Conservation (phyloP, 2,888 invertebrate species). For the Nudaria mundana region DNA sequence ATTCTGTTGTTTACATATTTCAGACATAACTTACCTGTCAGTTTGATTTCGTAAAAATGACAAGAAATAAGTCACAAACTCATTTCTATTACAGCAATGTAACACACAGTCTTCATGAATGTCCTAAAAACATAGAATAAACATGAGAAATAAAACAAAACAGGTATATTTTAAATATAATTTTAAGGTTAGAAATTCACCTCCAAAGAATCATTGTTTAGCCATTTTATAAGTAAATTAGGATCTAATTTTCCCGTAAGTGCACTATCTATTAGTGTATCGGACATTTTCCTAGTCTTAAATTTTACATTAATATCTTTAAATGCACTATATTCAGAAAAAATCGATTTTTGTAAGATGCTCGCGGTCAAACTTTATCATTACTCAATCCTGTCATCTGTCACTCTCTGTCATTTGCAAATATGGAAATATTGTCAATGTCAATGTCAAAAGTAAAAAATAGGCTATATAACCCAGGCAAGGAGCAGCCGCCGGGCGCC, state of each 20-base stretch:
- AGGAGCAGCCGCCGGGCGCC: too few species aligned
- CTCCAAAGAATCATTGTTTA: constrained; percentile 61
- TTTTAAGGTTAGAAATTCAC: constrained; percentile 59
- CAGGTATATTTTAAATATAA: constrained; percentile 9
- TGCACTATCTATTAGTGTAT: constrained; percentile 70
- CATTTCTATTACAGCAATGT: constrained; percentile 62
- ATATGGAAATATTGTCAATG: too few species aligned
- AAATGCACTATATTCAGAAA: constrained; percentile 23
- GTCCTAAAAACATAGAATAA: constrained; percentile 52
- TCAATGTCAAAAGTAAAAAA: too few species aligned
- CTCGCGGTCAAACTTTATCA: constrained; percentile 35
- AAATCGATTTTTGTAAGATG: constrained; percentile 43
- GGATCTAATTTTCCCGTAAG: constrained; percentile 65
- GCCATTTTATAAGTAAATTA: constrained; percentile 65
- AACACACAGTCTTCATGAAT: constrained; percentile 60
- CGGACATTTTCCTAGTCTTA: constrained; percentile 58
- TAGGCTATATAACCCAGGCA: too few species aligned
- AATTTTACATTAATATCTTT: constrained; percentile 11
- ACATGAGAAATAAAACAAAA: constrained; percentile 17
- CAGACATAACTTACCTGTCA: constrained; percentile 57
- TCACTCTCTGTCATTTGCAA: too few species aligned
- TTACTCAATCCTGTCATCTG: too few species aligned
- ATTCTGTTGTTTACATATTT: constrained; percentile 27
- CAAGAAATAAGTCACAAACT: constrained; percentile 81
- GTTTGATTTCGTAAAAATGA: constrained; percentile 79